Percentiles rank a stretch among this genome's conserved stretches.
Conservation (phyloP, 2,113 vertebrate genomes). For the Nannobrachium achirus region DNA sequence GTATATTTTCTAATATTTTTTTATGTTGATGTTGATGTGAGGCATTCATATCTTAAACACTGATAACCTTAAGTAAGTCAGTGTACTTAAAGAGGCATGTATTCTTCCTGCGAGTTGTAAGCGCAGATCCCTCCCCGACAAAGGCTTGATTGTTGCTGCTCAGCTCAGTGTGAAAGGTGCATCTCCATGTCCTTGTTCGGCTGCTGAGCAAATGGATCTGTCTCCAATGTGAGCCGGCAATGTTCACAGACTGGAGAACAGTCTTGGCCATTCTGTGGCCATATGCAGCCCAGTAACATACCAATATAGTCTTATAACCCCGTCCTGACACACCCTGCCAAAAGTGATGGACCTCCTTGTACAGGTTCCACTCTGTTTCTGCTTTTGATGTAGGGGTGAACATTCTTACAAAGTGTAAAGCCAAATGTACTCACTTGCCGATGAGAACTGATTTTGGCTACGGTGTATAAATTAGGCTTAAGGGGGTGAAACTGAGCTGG, state of each 20-base stretch:
- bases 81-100: constrained; percentile 30
- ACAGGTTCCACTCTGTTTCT: constrained; percentile 35
- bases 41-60: constrained; percentile 31
- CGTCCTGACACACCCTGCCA: neutral
- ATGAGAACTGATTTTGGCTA: too few species aligned
- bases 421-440: too few species aligned
- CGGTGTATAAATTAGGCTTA: too few species aligned
- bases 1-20: neutral
- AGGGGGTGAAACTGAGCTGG: constrained; percentile 37
- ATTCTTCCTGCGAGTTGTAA: constrained; percentile 56
- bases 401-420: constrained; percentile 13
- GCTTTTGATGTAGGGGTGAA: constrained; percentile 19
- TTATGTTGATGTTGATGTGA: constrained; percentile 35
- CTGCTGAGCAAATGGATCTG: constrained; percentile 64
- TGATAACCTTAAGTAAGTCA: constrained; percentile 44
- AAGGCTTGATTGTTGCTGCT: constrained; percentile 69
- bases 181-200: constrained; percentile 57
- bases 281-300: constrained; percentile 21
- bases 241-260: constrained; percentile 39
- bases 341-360: constrained; percentile 14
- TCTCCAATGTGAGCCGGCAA: constrained; percentile 30
- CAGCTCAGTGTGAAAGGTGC: constrained; percentile 69
- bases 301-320: constrained; percentile 10
- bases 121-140: constrained; percentile 55
- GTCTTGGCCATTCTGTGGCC: constrained; percentile 18